phyloP scores from a whole-genome alignment of 2,888 invertebrate genomes.

The Drosophila birchii region DNA sequence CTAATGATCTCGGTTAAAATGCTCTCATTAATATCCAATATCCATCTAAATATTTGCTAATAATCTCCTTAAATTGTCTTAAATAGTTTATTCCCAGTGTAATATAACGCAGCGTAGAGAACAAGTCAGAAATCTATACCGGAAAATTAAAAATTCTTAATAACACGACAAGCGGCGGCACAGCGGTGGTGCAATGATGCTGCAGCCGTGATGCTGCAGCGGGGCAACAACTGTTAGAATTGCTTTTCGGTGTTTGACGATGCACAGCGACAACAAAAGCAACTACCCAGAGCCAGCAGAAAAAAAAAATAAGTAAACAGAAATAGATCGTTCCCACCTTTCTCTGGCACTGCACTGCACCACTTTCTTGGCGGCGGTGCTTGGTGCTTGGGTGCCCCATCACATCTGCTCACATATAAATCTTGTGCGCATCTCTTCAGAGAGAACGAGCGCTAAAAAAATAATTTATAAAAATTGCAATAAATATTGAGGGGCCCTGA shows the following conservation, averaged over 20 bases:
- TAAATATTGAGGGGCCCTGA: constrained; percentile 84
- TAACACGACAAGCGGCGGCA: constrained; percentile 75
- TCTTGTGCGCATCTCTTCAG: constrained; percentile 53
- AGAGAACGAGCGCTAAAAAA: constrained; percentile 58
- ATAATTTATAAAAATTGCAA: constrained; percentile 83
- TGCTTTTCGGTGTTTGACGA: constrained; percentile 69
- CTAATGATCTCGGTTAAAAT: too few relatives aligned
- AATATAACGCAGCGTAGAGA: constrained; percentile 6
- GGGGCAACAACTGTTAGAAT: constrained; percentile 76
- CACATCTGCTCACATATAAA: constrained; percentile 78
- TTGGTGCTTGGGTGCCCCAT: constrained; percentile 16
- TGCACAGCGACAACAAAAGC: constrained; percentile 54
- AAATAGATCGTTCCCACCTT: constrained; percentile 44
- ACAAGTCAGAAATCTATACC: constrained; percentile 77
- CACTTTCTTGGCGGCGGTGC: constrained; percentile 19
- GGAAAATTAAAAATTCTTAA: constrained; percentile 81
- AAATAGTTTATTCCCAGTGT: not conserved
- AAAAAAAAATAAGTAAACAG: constrained; percentile 27
- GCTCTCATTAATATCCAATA: not conserved
- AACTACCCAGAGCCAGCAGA: constrained; percentile 8
- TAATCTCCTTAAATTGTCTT: too few relatives aligned
- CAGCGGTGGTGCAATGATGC: constrained; percentile 42
- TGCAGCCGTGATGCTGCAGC: constrained; percentile 37
- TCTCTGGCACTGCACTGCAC: constrained; percentile 15
- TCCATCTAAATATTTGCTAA: not conserved